These are phyloP conservation scores for Zonotrichia leucophrys DNA, from an alignment of 2,113 vertebrate genomes.

Conservation along the genomic window DNA sequence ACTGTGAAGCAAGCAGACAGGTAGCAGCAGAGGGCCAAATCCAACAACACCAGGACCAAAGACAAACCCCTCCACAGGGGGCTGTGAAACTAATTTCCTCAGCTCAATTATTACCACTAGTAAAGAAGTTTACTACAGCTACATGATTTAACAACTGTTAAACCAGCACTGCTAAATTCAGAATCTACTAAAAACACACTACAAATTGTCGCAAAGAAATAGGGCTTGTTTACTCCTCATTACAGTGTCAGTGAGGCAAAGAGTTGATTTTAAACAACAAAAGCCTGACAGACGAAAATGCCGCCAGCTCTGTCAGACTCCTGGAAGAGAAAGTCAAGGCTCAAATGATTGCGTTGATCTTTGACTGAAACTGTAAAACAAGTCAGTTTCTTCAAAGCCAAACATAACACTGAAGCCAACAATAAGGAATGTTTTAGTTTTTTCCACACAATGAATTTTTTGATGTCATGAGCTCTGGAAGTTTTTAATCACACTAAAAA, in stretches of 20 bases:
- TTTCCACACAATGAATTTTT: background rate
- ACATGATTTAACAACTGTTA: slow-evolving; percentile 16
- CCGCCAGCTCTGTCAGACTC: background rate
- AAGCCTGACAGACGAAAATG: slow-evolving; percentile 39
- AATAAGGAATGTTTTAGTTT: background rate
- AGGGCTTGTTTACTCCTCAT: slow-evolving; percentile 46
- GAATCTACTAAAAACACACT: background rate
- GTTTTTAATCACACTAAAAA: background rate
- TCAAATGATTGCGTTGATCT: slow-evolving; percentile 38
- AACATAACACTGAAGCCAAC: background rate
- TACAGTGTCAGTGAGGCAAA: slow-evolving; percentile 33
- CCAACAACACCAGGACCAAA: background rate
- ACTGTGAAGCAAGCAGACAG: background rate
- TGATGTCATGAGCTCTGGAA: background rate
- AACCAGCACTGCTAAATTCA: background rate
- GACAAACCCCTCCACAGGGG: background rate
- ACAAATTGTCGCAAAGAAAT: slow-evolving; percentile 26
- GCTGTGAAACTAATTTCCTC: background rate
- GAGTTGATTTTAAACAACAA: slow-evolving; percentile 47
- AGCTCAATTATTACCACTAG: background rate
- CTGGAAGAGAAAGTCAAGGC: slow-evolving; percentile 44
- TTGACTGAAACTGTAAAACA: slow-evolving; percentile 41
- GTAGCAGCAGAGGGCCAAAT: background rate
- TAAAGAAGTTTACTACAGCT: background rate
- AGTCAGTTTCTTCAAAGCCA: slow-evolving; percentile 52